Conservation (phyloP, 1,140 invertebrate species). For the Drosophila nebulosa region DNA sequence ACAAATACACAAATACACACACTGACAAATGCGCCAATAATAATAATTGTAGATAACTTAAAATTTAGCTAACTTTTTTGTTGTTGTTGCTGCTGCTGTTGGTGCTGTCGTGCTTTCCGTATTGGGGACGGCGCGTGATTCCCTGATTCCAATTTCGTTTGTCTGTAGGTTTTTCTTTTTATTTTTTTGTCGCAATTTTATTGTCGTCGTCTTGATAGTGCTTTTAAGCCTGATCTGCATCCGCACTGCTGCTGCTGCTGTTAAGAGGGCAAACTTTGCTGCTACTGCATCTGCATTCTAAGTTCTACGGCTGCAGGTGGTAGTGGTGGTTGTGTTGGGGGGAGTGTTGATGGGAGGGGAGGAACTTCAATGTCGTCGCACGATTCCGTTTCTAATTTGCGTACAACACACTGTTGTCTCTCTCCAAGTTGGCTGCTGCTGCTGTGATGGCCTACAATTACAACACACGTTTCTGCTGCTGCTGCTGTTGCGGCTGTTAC, state of each 20-base stretch:
- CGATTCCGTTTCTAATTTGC: constrained; percentile 68
- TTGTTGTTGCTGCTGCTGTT: constrained; percentile 7
- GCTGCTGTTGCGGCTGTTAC: constrained; percentile 10
- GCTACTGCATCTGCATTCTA: constrained; percentile 36
- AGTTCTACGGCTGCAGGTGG: constrained; percentile 17
- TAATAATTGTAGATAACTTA: constrained; percentile 74
- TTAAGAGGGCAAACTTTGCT: too few relatives aligned
- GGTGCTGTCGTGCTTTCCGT: constrained; percentile 45
- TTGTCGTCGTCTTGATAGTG: constrained; percentile 16
- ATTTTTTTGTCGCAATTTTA: background rate
- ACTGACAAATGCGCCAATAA: constrained; percentile 49
- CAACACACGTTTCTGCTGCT: constrained; percentile 42
- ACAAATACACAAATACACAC: constrained; percentile 17
- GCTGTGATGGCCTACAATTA: constrained; percentile 15
- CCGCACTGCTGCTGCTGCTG: constrained; percentile 12
- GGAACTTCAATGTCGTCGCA: constrained; percentile 48
- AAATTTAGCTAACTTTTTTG: constrained; percentile 70
- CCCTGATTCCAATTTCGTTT: constrained; percentile 16
- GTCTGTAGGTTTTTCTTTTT: constrained; percentile 3
- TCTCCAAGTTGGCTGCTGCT: constrained; percentile 33
- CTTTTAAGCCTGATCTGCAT: constrained; percentile 60
- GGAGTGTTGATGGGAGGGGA: constrained; percentile 11
- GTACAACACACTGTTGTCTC: constrained; percentile 38
- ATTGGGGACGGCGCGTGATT: constrained; percentile 67
- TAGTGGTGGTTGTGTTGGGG: background rate